These are phyloP conservation scores for Drosophila formosana DNA, from an alignment of 2,888 invertebrate species.

Conservation along the genomic window DNA sequence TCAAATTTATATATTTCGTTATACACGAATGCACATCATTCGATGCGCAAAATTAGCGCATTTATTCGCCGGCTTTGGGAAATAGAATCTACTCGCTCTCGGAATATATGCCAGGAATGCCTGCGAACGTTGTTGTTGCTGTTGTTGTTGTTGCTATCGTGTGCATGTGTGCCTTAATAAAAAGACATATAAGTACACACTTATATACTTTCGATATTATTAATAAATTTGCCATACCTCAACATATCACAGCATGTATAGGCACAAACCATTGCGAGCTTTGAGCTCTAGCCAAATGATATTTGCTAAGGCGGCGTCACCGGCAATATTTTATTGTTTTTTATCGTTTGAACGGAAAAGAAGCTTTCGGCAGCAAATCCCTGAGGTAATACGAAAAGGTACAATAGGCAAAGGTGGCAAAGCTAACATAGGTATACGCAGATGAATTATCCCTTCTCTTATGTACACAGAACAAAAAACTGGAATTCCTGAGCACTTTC, in stretches of 20 bases:
- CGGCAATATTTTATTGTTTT: conserved; percentile 54
- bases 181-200: conserved; percentile 23
- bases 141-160: neutral
- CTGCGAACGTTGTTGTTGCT: neutral
- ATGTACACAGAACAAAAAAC: neutral
- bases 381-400: conserved; percentile 16
- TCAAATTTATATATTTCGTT: conserved; percentile 59
- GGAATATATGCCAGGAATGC: neutral
- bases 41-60: conserved; percentile 73
- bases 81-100: conserved; percentile 16
- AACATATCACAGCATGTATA: conserved; percentile 6
- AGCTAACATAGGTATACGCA: neutral
- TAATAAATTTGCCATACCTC: conserved; percentile 44
- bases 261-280: conserved; percentile 22
- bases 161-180: conserved; percentile 35
- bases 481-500: neutral
- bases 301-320: conserved; percentile 30
- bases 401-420: neutral
- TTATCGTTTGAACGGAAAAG: conserved; percentile 43
- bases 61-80: conserved; percentile 44
- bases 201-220: conserved; percentile 44
- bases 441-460: neutral
- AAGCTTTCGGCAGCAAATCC: conserved; percentile 15
- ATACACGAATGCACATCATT: conserved; percentile 68
- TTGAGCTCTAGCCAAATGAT: conserved; percentile 35